A percentile compares a stretch with the other conserved stretches of the same genome.
phyloP scores from a whole-genome alignment of 2,797 vertebrate species.

The Acanthurus tractus region DNA sequence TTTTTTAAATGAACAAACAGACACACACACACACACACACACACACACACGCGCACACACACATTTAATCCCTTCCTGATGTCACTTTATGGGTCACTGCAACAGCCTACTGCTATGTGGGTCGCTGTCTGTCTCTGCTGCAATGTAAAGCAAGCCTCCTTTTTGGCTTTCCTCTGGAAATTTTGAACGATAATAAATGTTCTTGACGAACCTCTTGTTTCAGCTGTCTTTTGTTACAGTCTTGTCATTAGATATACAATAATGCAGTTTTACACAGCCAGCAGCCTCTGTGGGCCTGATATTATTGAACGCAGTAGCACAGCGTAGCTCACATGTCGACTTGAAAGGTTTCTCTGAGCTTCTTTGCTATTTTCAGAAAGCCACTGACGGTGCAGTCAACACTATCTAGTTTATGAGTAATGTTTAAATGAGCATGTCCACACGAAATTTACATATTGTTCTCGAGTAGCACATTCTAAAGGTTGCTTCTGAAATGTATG shows the following conservation, averaged over 20 bases:
- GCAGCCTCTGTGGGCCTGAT: no score
- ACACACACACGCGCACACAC: conserved; percentile 19
- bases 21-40: conserved; percentile 20
- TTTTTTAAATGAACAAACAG: conserved; percentile 24
- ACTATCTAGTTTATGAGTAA: background rate
- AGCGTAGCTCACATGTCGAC: background rate
- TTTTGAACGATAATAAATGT: no score
- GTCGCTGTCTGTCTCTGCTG: conserved; percentile 58
- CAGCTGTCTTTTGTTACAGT: conserved; percentile 12
- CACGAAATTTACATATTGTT: background rate
- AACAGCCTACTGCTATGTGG: conserved; percentile 56
- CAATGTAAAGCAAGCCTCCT: background rate
- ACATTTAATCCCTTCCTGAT: conserved; percentile 61
- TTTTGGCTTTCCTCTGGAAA: background rate
- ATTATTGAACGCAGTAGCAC: background rate
- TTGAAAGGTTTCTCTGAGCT: background rate
- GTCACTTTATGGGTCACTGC: conserved; percentile 62
- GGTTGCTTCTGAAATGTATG: no score
- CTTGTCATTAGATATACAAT: no score
- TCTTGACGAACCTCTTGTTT: background rate
- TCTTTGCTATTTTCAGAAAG: background rate
- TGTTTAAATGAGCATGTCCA: background rate
- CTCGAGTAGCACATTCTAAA: background rate
- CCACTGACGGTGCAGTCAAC: background rate
- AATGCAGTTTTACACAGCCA: no score